phyloP scores from a whole-genome alignment of 2,797 vertebrate species.

The Cygnus olor region DNA sequence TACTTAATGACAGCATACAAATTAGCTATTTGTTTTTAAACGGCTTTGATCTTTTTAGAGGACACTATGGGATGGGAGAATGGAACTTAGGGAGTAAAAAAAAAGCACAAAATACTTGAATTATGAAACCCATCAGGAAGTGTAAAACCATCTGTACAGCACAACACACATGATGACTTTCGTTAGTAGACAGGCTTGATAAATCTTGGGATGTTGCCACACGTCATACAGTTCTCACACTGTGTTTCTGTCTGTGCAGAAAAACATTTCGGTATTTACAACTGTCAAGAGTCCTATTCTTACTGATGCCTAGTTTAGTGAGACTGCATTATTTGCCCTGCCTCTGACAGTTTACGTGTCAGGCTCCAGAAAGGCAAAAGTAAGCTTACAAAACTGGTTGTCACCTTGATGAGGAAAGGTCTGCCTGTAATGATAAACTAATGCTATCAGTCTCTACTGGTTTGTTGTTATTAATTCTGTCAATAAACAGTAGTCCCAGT shows the following conservation, averaged over 20 bases:
- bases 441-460: conserved; percentile 67
- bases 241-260: conserved; percentile 58
- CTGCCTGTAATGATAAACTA: conserved; percentile 71
- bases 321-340: conserved; percentile 72
- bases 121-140: conserved; percentile 52
- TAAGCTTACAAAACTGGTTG: conserved; percentile 76
- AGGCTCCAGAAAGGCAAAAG: conserved; percentile 69
- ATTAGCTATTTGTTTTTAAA: background rate
- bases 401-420: conserved; percentile 69
- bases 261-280: conserved; percentile 72
- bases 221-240: conserved; percentile 57
- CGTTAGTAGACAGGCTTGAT: conserved; percentile 68
- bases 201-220: conserved; percentile 72
- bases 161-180: conserved; percentile 69
- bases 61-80: background rate
- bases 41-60: background rate
- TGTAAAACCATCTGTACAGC: conserved; percentile 42
- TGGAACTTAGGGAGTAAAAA: background rate
- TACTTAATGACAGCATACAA: background rate
- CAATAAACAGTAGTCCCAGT: conserved; percentile 57
- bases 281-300: conserved; percentile 70
- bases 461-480: conserved; percentile 37
- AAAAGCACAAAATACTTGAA: conserved; percentile 8
- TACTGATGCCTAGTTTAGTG: conserved; percentile 60
- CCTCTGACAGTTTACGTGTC: conserved; percentile 76